Evolutionary conservation across 2,797 vertebrate genomes (phyloP).

Genomic region (Bradypus variegatus): DNA sequence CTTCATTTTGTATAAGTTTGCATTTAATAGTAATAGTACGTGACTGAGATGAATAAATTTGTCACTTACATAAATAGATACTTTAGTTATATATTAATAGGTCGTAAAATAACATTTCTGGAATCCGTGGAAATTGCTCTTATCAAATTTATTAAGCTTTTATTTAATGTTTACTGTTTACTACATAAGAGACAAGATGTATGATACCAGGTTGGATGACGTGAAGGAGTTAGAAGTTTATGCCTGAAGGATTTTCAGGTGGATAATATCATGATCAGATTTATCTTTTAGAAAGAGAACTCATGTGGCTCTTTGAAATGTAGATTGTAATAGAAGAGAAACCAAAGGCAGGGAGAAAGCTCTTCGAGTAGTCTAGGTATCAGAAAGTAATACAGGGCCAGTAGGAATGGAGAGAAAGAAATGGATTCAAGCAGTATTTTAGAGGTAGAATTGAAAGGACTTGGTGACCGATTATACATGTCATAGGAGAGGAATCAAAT

Average conservation of each 20-base stretch:
- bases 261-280: not conserved
- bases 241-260: conserved; percentile 13
- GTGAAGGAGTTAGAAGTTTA: conserved; percentile 9
- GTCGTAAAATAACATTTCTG: not conserved
- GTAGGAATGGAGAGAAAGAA: conserved; percentile 7
- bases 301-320: not conserved
- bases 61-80: not conserved
- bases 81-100: not conserved
- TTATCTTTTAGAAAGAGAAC: conserved; percentile 22
- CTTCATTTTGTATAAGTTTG: conserved; percentile 23
- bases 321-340: not conserved
- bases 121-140: not conserved
- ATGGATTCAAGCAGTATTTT: conserved; percentile 22
- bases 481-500: conserved; percentile 14
- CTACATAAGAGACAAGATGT: not conserved
- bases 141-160: conserved; percentile 12
- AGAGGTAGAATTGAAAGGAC: not conserved
- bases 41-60: not conserved
- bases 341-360: not conserved
- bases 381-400: not conserved
- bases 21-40: not conserved
- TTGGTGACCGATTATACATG: not conserved
- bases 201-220: not conserved
- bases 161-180: conserved; percentile 14
- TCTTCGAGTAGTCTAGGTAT: not conserved